Conservation (phyloP, 2,888 invertebrate species). For the Nasonia oneida region DNA sequence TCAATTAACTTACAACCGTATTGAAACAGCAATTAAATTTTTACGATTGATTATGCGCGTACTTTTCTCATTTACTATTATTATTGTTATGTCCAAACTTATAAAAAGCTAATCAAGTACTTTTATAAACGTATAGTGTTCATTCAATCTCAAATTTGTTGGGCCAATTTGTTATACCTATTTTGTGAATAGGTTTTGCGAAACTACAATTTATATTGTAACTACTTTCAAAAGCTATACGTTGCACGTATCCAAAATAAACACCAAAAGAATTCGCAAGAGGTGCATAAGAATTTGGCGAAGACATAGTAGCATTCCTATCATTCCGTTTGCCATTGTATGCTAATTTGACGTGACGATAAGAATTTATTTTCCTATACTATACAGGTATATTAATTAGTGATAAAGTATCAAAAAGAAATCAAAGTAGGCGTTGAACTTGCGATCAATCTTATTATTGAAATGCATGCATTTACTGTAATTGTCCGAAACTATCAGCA, state of each 20-base stretch:
- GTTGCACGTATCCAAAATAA: too few species aligned
- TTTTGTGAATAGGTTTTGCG: not conserved
- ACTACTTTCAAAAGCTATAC: too few species aligned
- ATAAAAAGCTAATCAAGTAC: not conserved
- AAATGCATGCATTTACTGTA: not conserved
- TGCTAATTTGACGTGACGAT: not conserved
- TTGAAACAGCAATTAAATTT: not conserved
- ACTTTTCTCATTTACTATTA: not conserved
- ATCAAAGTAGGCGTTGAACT: too few species aligned
- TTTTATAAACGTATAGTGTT: not conserved
- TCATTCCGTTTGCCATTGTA: not conserved
- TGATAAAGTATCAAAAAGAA: too few species aligned
- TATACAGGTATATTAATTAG: too few species aligned
- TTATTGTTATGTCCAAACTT: not conserved
- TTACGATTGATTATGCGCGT: not conserved
- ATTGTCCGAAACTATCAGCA: not conserved
- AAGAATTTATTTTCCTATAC: not conserved
- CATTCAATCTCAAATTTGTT: not conserved
- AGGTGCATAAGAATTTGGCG: too few species aligned
- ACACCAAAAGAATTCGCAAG: too few species aligned
- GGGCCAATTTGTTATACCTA: too few species aligned
- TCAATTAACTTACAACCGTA: not conserved
- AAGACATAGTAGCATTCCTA: not conserved
- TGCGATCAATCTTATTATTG: too few species aligned
- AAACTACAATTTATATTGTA: too few species aligned